Base-by-base conservation (phyloP, 2,113 vertebrate genomes). In the Blennius ocellaris region DNA sequence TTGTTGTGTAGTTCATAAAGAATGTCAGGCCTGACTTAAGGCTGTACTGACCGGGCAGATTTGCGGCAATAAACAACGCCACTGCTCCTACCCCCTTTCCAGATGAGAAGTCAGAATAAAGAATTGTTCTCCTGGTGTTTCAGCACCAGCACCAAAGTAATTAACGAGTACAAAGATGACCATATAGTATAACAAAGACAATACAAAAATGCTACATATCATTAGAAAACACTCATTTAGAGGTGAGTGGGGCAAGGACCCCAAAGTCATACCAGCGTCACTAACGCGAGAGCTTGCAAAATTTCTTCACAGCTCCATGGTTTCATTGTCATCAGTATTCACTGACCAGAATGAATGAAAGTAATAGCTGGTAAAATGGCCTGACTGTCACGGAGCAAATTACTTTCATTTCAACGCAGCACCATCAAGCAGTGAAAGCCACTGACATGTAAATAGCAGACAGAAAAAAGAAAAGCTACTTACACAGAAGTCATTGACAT, bases 291-390 rank as follows among this genome's bases (percentile, higher is more conserved):
- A 74, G 73, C 80, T 79, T 61, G 76, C 76, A 70, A 70, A 81
- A 88, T 78, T 11, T 85, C 83, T 87, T 89, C 83, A 87, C 89
- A 85, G 87, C 87, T 87, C 84, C 69, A 30, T 80, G 84, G 68
- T 89, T 87, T 84, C 80, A 85, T 86, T 84, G 85, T 82, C 87
- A 90, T 90, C 78, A 80, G 83, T 79, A 82, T 85, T 89, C 85
- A 89, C 80, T 90, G 90, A 90, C 89, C 90, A 90, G 85, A 90
- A 84, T 80, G 77, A 71, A 85, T 83, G 91, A 87, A 85, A 78
- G 82, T 90, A 91, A 90, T 91, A 83, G 89, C 89, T 90, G 81
- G 73, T 82, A 90, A 91, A 90, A 91, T 85, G 83, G 87, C 78
- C 80, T 36, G 71, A 85, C 85, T 85, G 84, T 89, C 89, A 86